phyloP scores from a whole-genome alignment of 1,140 invertebrate genomes.

The Gerris buenoi region DNA sequence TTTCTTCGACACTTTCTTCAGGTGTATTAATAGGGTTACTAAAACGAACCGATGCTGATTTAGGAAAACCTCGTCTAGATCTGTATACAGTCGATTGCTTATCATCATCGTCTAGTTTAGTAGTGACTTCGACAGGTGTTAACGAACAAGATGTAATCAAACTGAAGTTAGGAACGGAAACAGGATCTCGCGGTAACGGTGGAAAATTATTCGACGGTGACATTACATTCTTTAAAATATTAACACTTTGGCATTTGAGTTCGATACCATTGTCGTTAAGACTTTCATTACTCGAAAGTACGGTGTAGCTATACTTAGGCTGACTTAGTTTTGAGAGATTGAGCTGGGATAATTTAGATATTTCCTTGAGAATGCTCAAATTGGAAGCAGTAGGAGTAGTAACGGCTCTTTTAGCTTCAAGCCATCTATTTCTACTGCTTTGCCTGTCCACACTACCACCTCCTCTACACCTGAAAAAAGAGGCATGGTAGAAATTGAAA shows the following conservation, averaged over 20 bases:
- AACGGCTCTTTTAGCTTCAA: slow-evolving; percentile 25
- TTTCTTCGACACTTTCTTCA: slow-evolving; percentile 45
- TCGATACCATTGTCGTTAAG: slow-evolving; percentile 22
- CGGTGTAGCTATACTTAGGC: slow-evolving; percentile 52
- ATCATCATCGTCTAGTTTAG: slow-evolving; percentile 41
- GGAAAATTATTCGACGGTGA: slow-evolving; percentile 16
- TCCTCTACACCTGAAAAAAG: slow-evolving; percentile 9
- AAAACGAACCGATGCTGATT: slow-evolving; percentile 45
- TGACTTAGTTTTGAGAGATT: slow-evolving; percentile 50
- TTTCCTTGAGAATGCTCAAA: slow-evolving; percentile 47
- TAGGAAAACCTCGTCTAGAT: slow-evolving; percentile 32
- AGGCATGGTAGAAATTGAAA: too few species aligned
- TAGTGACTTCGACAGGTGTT: slow-evolving; percentile 49
- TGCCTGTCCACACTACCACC: slow-evolving; percentile 19
- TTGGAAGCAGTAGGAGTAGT: slow-evolving; percentile 20
- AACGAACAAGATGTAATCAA: slow-evolving; percentile 31
- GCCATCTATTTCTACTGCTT: slow-evolving; percentile 9
- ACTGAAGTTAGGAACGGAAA: slow-evolving; percentile 57
- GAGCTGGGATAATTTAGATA: slow-evolving; percentile 54
- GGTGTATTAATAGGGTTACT: slow-evolving; percentile 36
- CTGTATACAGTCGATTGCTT: slow-evolving; percentile 26
- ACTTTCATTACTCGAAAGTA: slow-evolving; percentile 35
- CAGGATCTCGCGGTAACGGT: slow-evolving; percentile 46
- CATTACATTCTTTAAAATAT: slow-evolving; percentile 31
- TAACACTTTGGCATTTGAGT: slow-evolving; percentile 46